Base-by-base conservation (phyloP, 2,113 vertebrate species). In the Willisornis vidua region DNA sequence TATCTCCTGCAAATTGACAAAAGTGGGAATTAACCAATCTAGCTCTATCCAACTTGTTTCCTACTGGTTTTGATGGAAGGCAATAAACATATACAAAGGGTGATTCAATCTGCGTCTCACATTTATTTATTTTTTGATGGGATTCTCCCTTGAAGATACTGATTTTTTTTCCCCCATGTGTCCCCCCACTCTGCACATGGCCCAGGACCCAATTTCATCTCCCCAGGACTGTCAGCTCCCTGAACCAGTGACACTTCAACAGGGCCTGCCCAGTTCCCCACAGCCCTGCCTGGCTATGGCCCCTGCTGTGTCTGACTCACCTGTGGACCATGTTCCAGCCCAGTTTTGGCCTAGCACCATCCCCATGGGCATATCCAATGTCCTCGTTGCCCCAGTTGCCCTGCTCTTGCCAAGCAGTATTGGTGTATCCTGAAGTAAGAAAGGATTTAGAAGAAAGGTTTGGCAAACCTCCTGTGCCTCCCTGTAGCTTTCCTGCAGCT, bases 361-460 rank as follows among this genome's bases (percentile, higher is more conserved):
- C 8, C 10, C 35, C 5, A 3, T 3, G n/a, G 29, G 8, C 5
- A 19, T 3, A 31, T 2, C 24, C 1, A 1, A 4, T 39, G 4
- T 12, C n/a, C 6, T 18, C 17, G 2, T 5, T 45, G 16, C 12
- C 28, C 10, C 3, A 4, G 14, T 15, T 43, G 45, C 13, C 23
- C 23, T 28, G 23, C 14, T 66, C 17, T 37, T 85, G 29, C 15
- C 7, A 63, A 73, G 7, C 3, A 1, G 1, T 77, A 26, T 16
- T 63, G 14, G 2, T 55, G 7, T 61, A 77, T 74, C 18, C 19
- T 16, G n/a, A 58, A 49, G 13, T 24, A 45, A 76, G 8, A 83
- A 54, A 51, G 3, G 3, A 52, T 49, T 55, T 58, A 37, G 9
- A 22, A 46, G 11, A 55, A 8, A 68, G 6, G 14, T 59, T 59